These are phyloP conservation scores for Campopleginae sp. DNA, from an alignment of 2,888 invertebrate genomes.

Conservation along the genomic window DNA sequence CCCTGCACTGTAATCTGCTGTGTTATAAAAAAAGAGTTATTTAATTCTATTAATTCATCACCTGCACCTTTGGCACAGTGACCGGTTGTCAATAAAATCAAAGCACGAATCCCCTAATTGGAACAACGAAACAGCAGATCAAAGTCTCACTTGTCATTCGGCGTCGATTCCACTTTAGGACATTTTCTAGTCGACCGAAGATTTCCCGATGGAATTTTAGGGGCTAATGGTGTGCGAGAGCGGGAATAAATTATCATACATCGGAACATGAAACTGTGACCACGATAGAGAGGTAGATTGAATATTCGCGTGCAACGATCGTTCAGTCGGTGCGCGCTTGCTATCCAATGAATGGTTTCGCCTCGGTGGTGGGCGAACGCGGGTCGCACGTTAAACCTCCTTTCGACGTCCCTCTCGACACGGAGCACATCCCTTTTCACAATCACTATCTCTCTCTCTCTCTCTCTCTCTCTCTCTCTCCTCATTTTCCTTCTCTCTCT, in stretches of 20 bases:
- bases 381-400: conserved; percentile 45
- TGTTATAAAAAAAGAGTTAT: not conserved
- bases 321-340: conserved; percentile 35
- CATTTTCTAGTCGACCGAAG: not conserved
- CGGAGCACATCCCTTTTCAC: conserved; percentile 35
- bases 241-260: conserved; percentile 49
- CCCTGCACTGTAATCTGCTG: conserved; percentile 2
- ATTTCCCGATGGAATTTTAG: conserved; percentile 16
- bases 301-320: conserved; percentile 56
- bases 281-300: conserved; percentile 24
- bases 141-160: not conserved
- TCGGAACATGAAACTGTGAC: conserved; percentile 4
- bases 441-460: conserved; percentile 35
- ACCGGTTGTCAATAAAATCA: not conserved
- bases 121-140: not conserved
- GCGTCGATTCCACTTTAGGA: not conserved
- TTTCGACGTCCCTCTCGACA: conserved; percentile 41
- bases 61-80: not conserved
- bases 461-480: conserved; percentile 5
- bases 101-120: conserved; percentile 8
- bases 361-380: conserved; percentile 26
- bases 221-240: conserved; percentile 16
- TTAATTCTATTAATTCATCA: not conserved
- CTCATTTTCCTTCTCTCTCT: conserved; percentile 17
- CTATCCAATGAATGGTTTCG: conserved; percentile 22